Percentiles rank a stretch among this genome's conserved stretches.
These are phyloP conservation scores for Nomada fabriciana DNA, from an alignment of 2,888 invertebrate genomes.

Conservation along the genomic window DNA sequence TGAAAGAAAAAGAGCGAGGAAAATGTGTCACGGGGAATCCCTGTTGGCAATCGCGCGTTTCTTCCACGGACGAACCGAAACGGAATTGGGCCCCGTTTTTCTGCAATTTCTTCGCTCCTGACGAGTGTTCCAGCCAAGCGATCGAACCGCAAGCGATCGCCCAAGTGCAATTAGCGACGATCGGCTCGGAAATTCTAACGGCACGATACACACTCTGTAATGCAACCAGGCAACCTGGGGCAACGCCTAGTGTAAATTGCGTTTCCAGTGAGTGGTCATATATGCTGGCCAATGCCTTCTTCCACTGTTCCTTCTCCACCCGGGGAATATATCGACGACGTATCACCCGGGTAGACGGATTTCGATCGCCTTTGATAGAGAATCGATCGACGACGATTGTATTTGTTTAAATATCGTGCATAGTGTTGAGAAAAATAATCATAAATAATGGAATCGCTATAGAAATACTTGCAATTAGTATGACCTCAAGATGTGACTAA, in stretches of 20 bases:
- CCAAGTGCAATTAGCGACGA: slow-evolving; percentile 68
- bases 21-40: slow-evolving; percentile 23
- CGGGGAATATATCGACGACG: slow-evolving; percentile 21
- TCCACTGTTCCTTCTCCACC: slow-evolving; percentile 55
- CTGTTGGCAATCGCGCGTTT: background rate
- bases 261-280: slow-evolving; percentile 83
- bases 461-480: no score
- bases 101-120: background rate
- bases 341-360: slow-evolving; percentile 38
- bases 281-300: slow-evolving; percentile 81
- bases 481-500: no score
- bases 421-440: no score
- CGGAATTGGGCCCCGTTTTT: slow-evolving; percentile 1
- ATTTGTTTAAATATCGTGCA: slow-evolving; percentile 13
- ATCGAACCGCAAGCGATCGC: slow-evolving; percentile 41
- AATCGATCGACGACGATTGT: background rate
- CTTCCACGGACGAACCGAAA: slow-evolving; percentile 25
- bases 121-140: slow-evolving; percentile 11
- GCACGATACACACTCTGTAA: slow-evolving; percentile 62
- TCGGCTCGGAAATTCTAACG: slow-evolving; percentile 73
- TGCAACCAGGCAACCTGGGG: slow-evolving; percentile 71
- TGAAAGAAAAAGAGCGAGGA: background rate
- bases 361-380: slow-evolving; percentile 27
- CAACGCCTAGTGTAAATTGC: slow-evolving; percentile 81
- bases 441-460: no score